phyloP scores from a whole-genome alignment of 2,888 invertebrate species.

The Mythimna impura region DNA sequence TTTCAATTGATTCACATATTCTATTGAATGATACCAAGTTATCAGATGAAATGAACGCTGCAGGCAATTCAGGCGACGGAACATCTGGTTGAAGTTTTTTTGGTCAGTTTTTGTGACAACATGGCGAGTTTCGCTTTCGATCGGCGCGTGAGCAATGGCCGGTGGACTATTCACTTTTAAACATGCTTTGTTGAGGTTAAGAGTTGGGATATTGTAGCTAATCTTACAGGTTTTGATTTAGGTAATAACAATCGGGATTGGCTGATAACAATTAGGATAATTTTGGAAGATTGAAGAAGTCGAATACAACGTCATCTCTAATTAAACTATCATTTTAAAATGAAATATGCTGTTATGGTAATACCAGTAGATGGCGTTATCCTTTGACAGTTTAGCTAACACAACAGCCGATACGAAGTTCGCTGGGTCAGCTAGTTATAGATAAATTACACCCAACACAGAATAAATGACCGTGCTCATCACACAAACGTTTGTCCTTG shows the following conservation, averaged over 20 bases:
- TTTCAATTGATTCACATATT: conserved; percentile 13
- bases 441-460: no score
- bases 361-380: no score
- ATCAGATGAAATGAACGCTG: conserved; percentile 32
- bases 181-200: conserved; percentile 45
- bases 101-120: conserved; percentile 66
- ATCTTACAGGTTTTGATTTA: not conserved
- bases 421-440: not conserved
- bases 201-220: not conserved
- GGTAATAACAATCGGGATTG: not conserved
- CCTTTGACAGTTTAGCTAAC: no score
- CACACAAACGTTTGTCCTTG: no score
- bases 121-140: conserved; percentile 80
- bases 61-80: conserved; percentile 34
- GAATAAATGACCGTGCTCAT: no score
- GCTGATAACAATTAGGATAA: no score
- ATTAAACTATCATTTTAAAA: no score
- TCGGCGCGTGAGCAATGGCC: conserved; percentile 64
- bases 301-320: no score
- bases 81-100: conserved; percentile 68
- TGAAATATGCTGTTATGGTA: no score
- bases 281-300: no score
- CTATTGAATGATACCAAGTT: conserved; percentile 18
- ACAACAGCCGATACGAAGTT: no score
- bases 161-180: conserved; percentile 52